These are phyloP conservation scores for Paralichthys olivaceus DNA, from an alignment of 2,113 vertebrate genomes.

Conservation along the genomic window DNA sequence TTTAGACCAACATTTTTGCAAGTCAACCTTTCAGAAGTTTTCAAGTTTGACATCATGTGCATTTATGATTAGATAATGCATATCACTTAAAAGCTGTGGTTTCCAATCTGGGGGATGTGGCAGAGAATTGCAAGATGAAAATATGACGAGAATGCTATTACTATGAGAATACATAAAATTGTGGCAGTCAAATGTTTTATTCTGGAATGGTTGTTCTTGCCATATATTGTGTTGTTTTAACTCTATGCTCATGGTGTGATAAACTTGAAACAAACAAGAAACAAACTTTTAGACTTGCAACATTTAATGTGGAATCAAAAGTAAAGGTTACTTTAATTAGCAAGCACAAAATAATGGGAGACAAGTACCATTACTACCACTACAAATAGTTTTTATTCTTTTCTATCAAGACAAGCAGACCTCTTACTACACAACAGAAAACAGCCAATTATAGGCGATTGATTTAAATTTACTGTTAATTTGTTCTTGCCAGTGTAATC, in stretches of 20 bases:
- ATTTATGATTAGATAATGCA: background rate
- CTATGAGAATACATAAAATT: background rate
- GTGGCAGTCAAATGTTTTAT: background rate
- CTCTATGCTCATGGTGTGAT: background rate
- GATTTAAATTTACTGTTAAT: background rate
- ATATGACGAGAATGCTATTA: too few species aligned
- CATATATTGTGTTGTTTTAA: background rate
- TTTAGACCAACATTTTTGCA: conserved; percentile 1
- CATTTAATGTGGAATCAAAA: background rate
- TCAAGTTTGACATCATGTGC: too few species aligned
- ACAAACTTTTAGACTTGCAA: too few species aligned
- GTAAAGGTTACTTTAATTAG: background rate
- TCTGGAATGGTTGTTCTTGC: background rate
- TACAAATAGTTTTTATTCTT: background rate
- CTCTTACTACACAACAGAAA: background rate
- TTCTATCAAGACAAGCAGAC: background rate
- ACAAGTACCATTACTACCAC: background rate
- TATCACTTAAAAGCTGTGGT: background rate
- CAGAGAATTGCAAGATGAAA: background rate
- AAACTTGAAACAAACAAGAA: background rate
- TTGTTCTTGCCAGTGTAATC: background rate
- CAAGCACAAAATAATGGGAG: background rate
- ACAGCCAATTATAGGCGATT: background rate
- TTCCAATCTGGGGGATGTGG: background rate
- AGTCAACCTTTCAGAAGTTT: background rate